Evolutionary conservation across 1,140 invertebrate genomes (phyloP).

Genomic region (Drosophila gunungcola): DNA sequence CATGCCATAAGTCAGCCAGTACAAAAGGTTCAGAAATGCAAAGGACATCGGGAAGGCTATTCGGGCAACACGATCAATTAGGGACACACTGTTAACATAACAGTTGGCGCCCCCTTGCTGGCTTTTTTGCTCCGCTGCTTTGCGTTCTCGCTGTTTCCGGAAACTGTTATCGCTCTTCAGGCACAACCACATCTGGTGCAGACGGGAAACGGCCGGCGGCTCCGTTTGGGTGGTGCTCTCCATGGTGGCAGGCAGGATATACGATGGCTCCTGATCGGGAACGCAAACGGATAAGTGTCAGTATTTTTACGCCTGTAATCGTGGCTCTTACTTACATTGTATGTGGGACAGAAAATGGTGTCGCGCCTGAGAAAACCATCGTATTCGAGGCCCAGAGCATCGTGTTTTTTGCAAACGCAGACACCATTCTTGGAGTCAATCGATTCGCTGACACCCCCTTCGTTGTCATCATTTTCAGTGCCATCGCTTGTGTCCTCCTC

Average conservation of each 20-base stretch:
- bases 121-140: slow-evolving; percentile 87
- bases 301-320: no score
- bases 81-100: slow-evolving; percentile 94
- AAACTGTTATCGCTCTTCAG: slow-evolving; percentile 92
- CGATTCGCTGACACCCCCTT: slow-evolving; percentile 55
- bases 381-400: slow-evolving; percentile 38
- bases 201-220: slow-evolving; percentile 88
- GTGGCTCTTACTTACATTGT: slow-evolving; percentile 85
- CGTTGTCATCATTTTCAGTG: slow-evolving; percentile 38
- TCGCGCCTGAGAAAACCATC: slow-evolving; percentile 83
- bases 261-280: slow-evolving; percentile 84
- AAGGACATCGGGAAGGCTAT: slow-evolving; percentile 95
- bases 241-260: slow-evolving; percentile 86
- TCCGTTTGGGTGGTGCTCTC: slow-evolving; percentile 94
- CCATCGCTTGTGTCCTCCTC: slow-evolving; percentile 32
- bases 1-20: slow-evolving; percentile 89
- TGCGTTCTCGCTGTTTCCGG: slow-evolving; percentile 89
- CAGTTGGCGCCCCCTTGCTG: slow-evolving; percentile 76
- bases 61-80: slow-evolving; percentile 93
- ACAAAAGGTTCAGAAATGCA: slow-evolving; percentile 92
- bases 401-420: slow-evolving; percentile 57
- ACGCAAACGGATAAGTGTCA: not conserved
- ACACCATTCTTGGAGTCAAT: slow-evolving; percentile 60
- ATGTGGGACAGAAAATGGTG: slow-evolving; percentile 87
- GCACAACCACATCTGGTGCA: slow-evolving; percentile 92